These are phyloP conservation scores for Anguilla anguilla DNA, from an alignment of 2,797 vertebrate genomes.

Conservation along the genomic window DNA sequence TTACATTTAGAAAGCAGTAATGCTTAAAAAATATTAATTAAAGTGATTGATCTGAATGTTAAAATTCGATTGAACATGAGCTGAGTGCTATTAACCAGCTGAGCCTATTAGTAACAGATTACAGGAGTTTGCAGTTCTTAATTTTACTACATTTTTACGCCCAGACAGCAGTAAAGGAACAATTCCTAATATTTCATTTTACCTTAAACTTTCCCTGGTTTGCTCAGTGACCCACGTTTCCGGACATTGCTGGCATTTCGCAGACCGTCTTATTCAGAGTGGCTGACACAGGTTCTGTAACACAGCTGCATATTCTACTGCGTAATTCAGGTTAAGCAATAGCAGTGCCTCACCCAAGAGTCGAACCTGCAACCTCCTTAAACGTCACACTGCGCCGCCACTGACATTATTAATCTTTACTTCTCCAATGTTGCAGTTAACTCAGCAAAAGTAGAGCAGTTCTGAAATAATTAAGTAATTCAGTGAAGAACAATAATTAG, in stretches of 20 bases:
- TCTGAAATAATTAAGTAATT: background rate
- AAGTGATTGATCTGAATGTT: constrained; percentile 81
- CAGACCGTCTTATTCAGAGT: too few relatives aligned
- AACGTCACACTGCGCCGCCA: background rate
- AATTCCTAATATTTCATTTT: background rate
- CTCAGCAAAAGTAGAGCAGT: background rate
- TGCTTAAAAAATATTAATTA: constrained; percentile 82
- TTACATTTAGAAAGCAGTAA: constrained; percentile 77
- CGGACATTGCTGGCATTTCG: background rate
- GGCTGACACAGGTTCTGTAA: too few relatives aligned
- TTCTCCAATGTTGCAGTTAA: background rate
- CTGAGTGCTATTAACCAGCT: constrained; percentile 64
- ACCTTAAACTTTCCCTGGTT: background rate
- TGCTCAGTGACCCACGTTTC: too few relatives aligned
- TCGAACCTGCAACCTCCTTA: too few relatives aligned
- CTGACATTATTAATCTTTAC: background rate
- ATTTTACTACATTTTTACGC: background rate
- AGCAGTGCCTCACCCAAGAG: too few relatives aligned
- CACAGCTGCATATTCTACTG: too few relatives aligned
- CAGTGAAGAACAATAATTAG: background rate
- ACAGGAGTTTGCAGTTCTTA: constrained; percentile 10
- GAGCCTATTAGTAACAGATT: constrained; percentile 73
- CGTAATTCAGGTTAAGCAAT: too few relatives aligned
- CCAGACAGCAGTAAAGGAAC: background rate
- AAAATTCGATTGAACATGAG: constrained; percentile 78